Conservation (phyloP, 2,888 invertebrate genomes). For the Limnephilus marmoratus region DNA sequence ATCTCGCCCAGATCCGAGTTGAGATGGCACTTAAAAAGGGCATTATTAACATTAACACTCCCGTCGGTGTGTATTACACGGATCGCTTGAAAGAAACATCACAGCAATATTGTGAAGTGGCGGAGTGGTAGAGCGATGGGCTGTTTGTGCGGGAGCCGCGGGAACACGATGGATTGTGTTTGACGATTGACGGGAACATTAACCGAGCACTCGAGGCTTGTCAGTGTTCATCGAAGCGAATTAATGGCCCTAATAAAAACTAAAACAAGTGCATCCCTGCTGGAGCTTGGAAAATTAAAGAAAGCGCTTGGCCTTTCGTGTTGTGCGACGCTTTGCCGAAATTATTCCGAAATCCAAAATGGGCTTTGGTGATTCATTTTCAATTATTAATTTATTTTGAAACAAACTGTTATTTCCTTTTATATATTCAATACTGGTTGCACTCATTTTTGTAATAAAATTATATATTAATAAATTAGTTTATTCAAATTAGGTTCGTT, state of each 20-base stretch:
- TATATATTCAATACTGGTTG: too few species aligned
- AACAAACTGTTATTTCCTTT: too few species aligned
- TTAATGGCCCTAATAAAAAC: neutral
- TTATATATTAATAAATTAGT: too few species aligned
- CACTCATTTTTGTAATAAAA: too few species aligned
- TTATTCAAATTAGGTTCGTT: too few species aligned
- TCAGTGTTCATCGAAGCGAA: neutral
- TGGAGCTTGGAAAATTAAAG: neutral
- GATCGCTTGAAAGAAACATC: neutral
- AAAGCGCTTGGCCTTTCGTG: too few species aligned
- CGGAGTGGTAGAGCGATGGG: neutral
- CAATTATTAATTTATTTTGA: too few species aligned
- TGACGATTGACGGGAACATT: neutral
- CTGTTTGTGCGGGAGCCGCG: neutral
- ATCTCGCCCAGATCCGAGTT: neutral
- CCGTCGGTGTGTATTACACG: neutral
- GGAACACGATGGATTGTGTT: neutral
- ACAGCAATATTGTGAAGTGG: neutral
- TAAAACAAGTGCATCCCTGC: neutral
- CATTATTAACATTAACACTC: neutral
- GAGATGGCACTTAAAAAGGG: neutral
- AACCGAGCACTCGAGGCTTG: neutral
- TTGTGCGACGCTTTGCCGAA: too few species aligned
- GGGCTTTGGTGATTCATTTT: too few species aligned
- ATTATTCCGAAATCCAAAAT: too few species aligned